Evolutionary conservation across 1,140 invertebrate genomes (phyloP).

Genomic region (Bombus cullumanus): DNA sequence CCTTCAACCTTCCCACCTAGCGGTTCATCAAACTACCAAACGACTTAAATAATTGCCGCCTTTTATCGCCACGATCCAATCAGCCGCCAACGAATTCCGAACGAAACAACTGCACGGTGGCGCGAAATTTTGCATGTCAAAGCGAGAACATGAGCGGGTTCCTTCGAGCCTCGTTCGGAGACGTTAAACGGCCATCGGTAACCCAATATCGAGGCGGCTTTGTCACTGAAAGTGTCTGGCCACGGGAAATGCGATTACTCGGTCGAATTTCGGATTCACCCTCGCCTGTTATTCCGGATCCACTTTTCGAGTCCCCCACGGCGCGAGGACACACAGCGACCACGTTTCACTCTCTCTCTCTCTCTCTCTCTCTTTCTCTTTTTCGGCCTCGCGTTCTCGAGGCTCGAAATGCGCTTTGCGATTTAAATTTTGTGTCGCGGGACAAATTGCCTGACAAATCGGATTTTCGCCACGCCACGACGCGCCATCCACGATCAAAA

Average conservation of each 20-base stretch:
- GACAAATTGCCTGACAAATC: slow-evolving; percentile 81
- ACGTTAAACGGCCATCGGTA: slow-evolving; percentile 42
- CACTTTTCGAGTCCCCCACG: slow-evolving; percentile 73
- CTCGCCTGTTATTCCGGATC: slow-evolving; percentile 79
- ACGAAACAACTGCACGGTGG: not conserved
- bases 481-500: slow-evolving; percentile 56
- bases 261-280: slow-evolving; percentile 80
- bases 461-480: slow-evolving; percentile 70
- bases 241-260: slow-evolving; percentile 77
- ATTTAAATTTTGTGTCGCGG: slow-evolving; percentile 82
- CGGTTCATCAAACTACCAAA: not conserved
- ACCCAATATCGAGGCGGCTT: slow-evolving; percentile 48
- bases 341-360: not conserved
- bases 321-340: slow-evolving; percentile 72
- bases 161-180: not conserved
- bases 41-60: not conserved
- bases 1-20: not conserved
- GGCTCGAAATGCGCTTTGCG: slow-evolving; percentile 75
- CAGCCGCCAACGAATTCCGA: not conserved
- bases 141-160: not conserved
- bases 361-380: not conserved
- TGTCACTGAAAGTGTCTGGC: slow-evolving; percentile 58
- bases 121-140: slow-evolving; percentile 25
- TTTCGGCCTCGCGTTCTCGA: slow-evolving; percentile 7
- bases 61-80: slow-evolving; percentile 1